These are phyloP conservation scores for Pygmarrhopalites habei DNA, from an alignment of 1,140 invertebrate species.

Conservation along the genomic window DNA sequence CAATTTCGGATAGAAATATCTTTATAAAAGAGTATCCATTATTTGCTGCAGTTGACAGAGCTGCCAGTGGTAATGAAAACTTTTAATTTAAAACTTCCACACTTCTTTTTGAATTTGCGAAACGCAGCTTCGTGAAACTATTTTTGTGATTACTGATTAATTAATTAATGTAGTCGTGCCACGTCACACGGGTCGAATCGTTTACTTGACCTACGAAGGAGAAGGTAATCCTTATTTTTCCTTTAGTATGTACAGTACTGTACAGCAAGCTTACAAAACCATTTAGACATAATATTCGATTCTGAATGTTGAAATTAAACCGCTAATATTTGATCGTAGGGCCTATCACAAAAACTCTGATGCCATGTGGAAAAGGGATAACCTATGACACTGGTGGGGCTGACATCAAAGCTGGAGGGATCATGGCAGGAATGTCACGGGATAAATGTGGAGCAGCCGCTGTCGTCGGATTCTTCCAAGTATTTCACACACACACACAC, in stretches of 20 bases:
- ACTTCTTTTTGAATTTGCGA: no score
- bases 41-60: conserved; percentile 81
- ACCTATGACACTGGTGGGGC: conserved; percentile 79
- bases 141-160: no score
- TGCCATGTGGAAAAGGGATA: conserved; percentile 92
- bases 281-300: no score
- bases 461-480: conserved; percentile 87
- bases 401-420: conserved; percentile 69
- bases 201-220: conserved; percentile 75
- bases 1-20: conserved; percentile 57
- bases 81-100: no score
- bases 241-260: no score
- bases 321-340: no score
- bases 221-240: no score
- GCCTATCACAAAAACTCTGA: conserved; percentile 64
- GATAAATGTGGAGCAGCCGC: conserved; percentile 95
- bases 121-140: no score
- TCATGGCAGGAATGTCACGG: conserved; percentile 87
- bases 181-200: conserved; percentile 72
- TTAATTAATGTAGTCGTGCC: conserved; percentile 58
- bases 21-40: conserved; percentile 78
- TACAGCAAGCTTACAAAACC: no score
- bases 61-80: no score
- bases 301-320: no score
- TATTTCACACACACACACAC: no score